Evolutionary conservation across 2,888 invertebrate genomes (phyloP).

Genomic region (Diarsia rubi): DNA sequence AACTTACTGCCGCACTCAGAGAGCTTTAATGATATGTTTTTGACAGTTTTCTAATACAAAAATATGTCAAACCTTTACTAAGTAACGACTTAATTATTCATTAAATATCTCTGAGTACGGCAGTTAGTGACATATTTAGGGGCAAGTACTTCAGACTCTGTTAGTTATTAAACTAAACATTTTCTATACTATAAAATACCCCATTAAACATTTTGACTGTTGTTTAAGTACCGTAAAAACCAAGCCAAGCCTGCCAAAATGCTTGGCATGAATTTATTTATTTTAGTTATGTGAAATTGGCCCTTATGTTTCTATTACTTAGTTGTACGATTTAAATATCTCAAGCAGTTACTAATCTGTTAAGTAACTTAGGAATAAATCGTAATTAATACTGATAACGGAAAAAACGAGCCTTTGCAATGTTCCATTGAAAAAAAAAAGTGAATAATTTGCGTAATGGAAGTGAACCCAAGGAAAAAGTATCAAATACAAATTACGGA

Average conservation of each 20-base stretch:
- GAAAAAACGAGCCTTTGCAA: not conserved
- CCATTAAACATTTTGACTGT: not conserved
- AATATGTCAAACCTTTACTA: too few relatives aligned
- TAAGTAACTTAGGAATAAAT: slow-evolving; percentile 12
- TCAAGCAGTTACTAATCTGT: slow-evolving; percentile 6
- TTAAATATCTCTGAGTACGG: too few relatives aligned
- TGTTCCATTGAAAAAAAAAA: not conserved
- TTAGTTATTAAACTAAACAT: not conserved
- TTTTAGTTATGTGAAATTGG: not conserved
- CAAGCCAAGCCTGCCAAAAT: not conserved
- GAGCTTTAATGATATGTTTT: too few relatives aligned
- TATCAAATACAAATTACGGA: too few relatives aligned
- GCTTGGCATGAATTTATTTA: not conserved
- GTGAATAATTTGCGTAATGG: slow-evolving; percentile 34
- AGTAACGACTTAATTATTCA: too few relatives aligned
- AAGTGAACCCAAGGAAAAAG: slow-evolving; percentile 15
- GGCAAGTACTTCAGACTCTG: not conserved
- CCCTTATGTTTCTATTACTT: not conserved
- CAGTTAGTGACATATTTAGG: slow-evolving; percentile 7
- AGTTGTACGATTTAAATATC: not conserved
- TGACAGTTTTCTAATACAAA: too few relatives aligned
- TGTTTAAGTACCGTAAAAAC: not conserved
- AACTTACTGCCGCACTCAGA: too few relatives aligned
- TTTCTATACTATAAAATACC: not conserved
- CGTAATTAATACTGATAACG: slow-evolving; percentile 12